Evolutionary conservation across 2,113 vertebrate species (phyloP).

Genomic region (Lepisosteus oculatus): DNA sequence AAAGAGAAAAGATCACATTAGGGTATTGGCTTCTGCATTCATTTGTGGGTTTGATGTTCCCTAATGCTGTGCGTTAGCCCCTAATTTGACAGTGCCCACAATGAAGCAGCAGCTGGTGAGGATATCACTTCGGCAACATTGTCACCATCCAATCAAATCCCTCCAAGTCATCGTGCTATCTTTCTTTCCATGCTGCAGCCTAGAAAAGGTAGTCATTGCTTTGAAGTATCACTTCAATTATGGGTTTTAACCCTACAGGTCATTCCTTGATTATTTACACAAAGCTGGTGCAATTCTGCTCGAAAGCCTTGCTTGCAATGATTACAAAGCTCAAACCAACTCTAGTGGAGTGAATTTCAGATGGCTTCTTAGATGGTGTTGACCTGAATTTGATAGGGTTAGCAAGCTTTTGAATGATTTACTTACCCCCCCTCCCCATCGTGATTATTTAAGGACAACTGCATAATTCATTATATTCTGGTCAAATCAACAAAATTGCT

Average conservation of each 20-base stretch:
- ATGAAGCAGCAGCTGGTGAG: conserved; percentile 80
- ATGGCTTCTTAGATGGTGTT: conserved; percentile 66
- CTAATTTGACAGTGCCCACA: conserved; percentile 74
- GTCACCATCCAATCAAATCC: conserved; percentile 69
- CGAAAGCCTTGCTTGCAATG: conserved; percentile 80
- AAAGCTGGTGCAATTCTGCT: conserved; percentile 90
- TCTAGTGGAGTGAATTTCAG: conserved; percentile 80
- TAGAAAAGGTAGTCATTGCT: conserved; percentile 88
- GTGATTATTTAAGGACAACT: conserved; percentile 42
- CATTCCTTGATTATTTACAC: conserved; percentile 97
- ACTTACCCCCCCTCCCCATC: conserved; percentile 68
- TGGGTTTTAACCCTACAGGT: conserved; percentile 95
- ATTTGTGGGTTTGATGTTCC: conserved; percentile 76
- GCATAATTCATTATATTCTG: neutral
- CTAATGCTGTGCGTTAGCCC: conserved; percentile 73
- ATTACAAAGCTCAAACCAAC: conserved; percentile 73
- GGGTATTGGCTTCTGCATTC: conserved; percentile 74
- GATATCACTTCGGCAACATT: conserved; percentile 79
- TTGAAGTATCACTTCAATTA: conserved; percentile 99
- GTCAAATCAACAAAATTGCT: neutral
- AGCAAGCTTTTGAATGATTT: conserved; percentile 64
- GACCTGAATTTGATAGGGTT: conserved; percentile 88
- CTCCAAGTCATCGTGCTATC: conserved; percentile 68
- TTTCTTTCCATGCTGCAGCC: conserved; percentile 71
- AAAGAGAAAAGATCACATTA: conserved; percentile 68